phyloP scores from a whole-genome alignment of 2,113 vertebrate species.

The Strix uralensis region DNA sequence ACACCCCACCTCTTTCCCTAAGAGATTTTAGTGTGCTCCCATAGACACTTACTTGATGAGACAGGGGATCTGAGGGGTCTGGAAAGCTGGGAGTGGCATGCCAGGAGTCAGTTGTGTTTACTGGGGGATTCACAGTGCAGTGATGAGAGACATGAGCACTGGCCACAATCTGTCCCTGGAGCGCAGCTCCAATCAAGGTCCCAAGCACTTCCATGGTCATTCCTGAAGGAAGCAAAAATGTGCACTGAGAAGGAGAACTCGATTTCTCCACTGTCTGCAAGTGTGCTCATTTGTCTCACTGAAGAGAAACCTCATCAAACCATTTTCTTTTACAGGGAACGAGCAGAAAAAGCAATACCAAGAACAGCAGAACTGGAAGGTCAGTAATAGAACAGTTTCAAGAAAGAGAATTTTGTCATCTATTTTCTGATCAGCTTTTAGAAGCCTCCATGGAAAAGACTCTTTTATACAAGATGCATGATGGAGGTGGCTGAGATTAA shows the following conservation, averaged over 20 bases:
- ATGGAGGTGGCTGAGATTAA: not conserved
- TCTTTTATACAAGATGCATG: not conserved
- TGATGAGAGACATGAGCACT: conserved; percentile 78
- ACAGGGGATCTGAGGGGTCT: conserved; percentile 71
- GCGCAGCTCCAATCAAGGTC: conserved; percentile 87
- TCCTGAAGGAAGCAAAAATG: conserved; percentile 70
- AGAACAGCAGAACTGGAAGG: not conserved
- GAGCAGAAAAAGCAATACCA: not conserved
- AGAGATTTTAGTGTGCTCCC: not conserved
- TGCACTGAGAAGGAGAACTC: not conserved
- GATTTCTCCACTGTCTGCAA: not conserved
- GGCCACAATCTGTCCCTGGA: conserved; percentile 93
- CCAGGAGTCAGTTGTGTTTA: conserved; percentile 61
- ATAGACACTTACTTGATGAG: conserved; percentile 74
- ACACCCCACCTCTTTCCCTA: not conserved
- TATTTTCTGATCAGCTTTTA: not conserved
- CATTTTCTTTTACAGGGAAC: not conserved
- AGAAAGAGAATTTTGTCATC: not conserved
- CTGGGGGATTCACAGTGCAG: conserved; percentile 68
- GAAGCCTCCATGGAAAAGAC: not conserved
- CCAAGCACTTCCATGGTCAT: conserved; percentile 94
- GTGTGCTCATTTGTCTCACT: not conserved
- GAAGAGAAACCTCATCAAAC: not conserved
- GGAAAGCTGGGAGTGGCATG: conserved; percentile 51
- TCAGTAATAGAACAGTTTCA: not conserved